Conservation (phyloP, 2,888 invertebrate species). For the Dromius quadrimaculatus region DNA sequence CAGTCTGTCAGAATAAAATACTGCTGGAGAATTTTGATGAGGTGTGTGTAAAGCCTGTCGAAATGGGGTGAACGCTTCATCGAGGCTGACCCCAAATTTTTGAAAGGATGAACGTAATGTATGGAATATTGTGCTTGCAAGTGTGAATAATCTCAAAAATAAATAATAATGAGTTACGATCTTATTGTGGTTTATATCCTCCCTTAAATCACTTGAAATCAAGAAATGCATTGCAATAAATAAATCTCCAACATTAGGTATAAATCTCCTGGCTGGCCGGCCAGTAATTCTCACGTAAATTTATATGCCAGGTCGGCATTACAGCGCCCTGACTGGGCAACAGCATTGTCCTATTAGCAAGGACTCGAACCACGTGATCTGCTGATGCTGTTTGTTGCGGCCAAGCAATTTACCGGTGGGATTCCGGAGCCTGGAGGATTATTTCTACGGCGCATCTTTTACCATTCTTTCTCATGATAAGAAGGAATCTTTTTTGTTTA, state of each 20-base stretch:
- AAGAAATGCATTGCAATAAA: conserved; percentile 29
- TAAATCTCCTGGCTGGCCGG: conserved; percentile 43
- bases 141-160: no score
- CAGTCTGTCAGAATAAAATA: conserved; percentile 9
- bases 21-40: neutral
- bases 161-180: no score
- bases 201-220: conserved; percentile 28
- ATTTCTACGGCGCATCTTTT: no score
- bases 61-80: no score
- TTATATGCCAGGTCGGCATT: conserved; percentile 48
- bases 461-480: no score
- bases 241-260: conserved; percentile 47
- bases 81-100: no score
- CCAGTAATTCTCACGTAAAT: conserved; percentile 47
- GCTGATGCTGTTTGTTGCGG: conserved; percentile 28
- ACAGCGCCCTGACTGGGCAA: conserved; percentile 36
- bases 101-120: no score
- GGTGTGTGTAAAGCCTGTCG: neutral
- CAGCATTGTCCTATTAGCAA: conserved; percentile 29
- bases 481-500: no score
- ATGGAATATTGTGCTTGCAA: no score
- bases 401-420: conserved; percentile 10
- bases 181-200: conserved; percentile 1
- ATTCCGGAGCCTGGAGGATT: no score
- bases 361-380: conserved; percentile 16